Evolutionary conservation across 2,888 invertebrate genomes (phyloP), one percentile per base, ranked within the genome.

Genomic region (Taphrorychus bicolor): DNA sequence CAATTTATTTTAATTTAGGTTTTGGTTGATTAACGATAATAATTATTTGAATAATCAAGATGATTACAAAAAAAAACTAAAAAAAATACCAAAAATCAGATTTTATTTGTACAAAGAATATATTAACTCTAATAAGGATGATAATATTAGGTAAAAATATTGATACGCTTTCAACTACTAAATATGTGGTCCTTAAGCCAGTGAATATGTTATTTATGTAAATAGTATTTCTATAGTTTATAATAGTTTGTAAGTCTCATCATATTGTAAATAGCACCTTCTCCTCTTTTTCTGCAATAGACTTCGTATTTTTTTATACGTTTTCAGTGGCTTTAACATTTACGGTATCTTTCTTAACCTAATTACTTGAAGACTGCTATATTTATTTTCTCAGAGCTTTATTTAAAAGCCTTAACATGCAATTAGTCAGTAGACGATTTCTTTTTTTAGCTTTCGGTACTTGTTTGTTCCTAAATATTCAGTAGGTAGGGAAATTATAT

Each of bases 331-430:
- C 45, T 45, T 45, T 45, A 45, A 45, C 32, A 11, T 32, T 32
- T 32, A 32, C 32, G 9, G 14, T 45, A 18, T 45, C 59, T 45
- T 48, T 52, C 54, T 59, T 53, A 60, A 66, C 59, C 48, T 60
- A 42, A 51, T 22, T 19, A 52, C 17, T 59, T 2, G 22, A 66
- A 66, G 66, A 66, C 66, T 66, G 66, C 56, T 60, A 59, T 58
- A 64, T 63, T 63, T 63, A 63, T 63, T 63, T 45, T 63, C 16
- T 1, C 14, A 58, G 45, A 45, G 5, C 14, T n/a, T 45, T 32
- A 32, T 32, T 32, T 32, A 32, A 9, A 11, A 32, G 9, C 24
- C 11, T 32, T 32, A 11, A 3, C 32, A 32, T 32, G 32, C 7
- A 3, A 3, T 32, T 11, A 9, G 11, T 32, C 11, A 9, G n/a